These are phyloP conservation scores for Stegostoma tigrinum DNA, from an alignment of 2,113 vertebrate genomes.

Conservation along the genomic window DNA sequence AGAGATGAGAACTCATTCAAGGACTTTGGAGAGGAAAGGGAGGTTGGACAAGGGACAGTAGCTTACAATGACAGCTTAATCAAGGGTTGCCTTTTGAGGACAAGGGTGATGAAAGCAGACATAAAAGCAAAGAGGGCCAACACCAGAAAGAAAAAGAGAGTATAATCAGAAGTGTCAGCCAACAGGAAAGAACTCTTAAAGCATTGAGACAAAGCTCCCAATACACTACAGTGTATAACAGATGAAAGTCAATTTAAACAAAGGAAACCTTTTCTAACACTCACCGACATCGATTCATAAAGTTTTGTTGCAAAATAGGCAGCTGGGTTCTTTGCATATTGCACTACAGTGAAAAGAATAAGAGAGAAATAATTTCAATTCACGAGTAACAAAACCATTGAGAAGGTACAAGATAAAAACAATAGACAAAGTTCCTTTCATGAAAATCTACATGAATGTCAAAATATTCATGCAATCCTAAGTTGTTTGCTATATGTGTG, in stretches of 20 bases:
- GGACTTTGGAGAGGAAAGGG: not conserved
- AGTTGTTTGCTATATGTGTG: not conserved
- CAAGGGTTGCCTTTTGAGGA: not conserved
- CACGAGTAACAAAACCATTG: not conserved
- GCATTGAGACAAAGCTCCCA: not conserved
- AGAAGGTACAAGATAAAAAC: not conserved
- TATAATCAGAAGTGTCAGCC: not conserved
- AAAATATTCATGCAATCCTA: not conserved
- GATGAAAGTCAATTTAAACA: not conserved
- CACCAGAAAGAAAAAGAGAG: not conserved
- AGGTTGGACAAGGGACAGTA: not conserved
- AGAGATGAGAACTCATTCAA: not conserved
- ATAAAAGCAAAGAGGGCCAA: not conserved
- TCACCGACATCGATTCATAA: conserved; percentile 36
- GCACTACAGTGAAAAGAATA: not conserved
- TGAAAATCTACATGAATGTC: not conserved
- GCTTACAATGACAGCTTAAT: not conserved
- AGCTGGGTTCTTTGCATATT: conserved; percentile 28
- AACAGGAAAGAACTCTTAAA: not conserved
- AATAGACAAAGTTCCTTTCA: not conserved
- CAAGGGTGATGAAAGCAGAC: not conserved
- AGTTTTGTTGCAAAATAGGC: conserved; percentile 37
- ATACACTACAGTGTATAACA: not conserved
- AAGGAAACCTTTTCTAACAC: not conserved
- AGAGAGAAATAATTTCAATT: not conserved